phyloP scores from a whole-genome alignment of 1,140 invertebrate genomes.

The Eumeta japonica region DNA sequence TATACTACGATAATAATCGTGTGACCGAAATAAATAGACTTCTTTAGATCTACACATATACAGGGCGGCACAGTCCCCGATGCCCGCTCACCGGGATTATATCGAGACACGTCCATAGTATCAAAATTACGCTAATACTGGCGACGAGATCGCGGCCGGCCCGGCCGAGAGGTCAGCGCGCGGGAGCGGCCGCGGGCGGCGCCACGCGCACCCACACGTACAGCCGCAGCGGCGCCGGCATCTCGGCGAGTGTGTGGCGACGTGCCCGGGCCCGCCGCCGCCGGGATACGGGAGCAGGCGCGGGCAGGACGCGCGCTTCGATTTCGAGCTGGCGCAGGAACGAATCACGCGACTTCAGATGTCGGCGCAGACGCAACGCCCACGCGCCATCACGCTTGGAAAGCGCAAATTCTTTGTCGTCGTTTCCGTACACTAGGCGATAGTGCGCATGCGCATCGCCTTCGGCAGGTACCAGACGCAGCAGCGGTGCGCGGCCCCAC shows the following conservation, averaged over 20 bases:
- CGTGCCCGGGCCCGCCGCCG: slow-evolving; percentile 9
- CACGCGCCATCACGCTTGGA: slow-evolving; percentile 37
- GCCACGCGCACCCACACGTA: slow-evolving; percentile 39
- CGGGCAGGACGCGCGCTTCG: slow-evolving; percentile 33
- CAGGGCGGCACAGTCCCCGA: no score
- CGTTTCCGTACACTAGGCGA: slow-evolving; percentile 36
- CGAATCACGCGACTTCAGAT: slow-evolving; percentile 21
- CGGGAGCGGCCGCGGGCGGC: slow-evolving; percentile 19
- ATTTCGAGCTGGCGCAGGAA: slow-evolving; percentile 36
- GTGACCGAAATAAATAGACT: no score
- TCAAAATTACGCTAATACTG: slow-evolving; percentile 50
- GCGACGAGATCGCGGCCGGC: slow-evolving; percentile 25
- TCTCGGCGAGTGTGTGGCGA: slow-evolving; percentile 5
- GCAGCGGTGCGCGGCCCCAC: slow-evolving; percentile 36
- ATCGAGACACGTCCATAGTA: no score
- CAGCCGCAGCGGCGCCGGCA: slow-evolving; percentile 32
- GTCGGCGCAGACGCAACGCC: slow-evolving; percentile 30
- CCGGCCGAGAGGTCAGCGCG: neutral
- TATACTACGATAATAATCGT: no score
- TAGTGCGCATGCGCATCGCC: slow-evolving; percentile 29
- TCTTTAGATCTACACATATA: no score
- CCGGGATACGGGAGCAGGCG: slow-evolving; percentile 9
- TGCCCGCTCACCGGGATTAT: no score
- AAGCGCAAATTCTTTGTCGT: slow-evolving; percentile 27
- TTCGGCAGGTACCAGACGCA: slow-evolving; percentile 34